Base-by-base conservation (phyloP, 2,797 vertebrate genomes). In the Rhynchotus rufescens region DNA sequence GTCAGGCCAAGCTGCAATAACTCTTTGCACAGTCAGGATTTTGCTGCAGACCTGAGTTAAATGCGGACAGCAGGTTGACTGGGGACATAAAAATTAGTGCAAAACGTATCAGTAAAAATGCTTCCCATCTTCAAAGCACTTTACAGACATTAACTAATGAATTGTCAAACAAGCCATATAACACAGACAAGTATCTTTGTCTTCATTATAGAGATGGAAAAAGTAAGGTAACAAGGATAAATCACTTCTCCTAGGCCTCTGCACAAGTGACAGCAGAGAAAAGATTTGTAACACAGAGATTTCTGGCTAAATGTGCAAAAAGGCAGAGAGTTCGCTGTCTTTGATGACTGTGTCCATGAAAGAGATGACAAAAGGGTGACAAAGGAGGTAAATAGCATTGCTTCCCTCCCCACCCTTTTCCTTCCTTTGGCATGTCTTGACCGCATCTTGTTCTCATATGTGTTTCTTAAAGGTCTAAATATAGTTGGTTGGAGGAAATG, bases 191-290 rank as follows among this genome's bases (percentile, higher is more conserved):
- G 73, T 23, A 10, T 38, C 78, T 52, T 66, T 64, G 32, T 79
- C 40, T 75, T 94, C 36, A 16, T 86, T 96, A 91, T 19, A 44
- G 72, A 89, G 86, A 92, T 90, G 78, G 88, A 45, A 42, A 57
- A 94, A 30, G 21, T 72, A n/a, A 69, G 52, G 60, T 80, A 73
- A 52, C 9, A 23, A 80, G 44, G 61, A 69, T 85, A 86, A 87
- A 61, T 87, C 51, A 75, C 54, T 92, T 91, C 44, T 88, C 34
- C 71, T 59, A 30, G 34, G 13, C 52, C 75, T 84, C 36, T 1
- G 42, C 77, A 73, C 21, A 56, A 19, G 71, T 83, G 69, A 20
- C 45, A 36, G 67, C 61, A 75, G 92, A 30, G 47, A 59, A 73
- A 67, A 36, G 59, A 30, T 83, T 87, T 78, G 30, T 72, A 60